Percentiles rank a stretch among this genome's conserved stretches.
Evolutionary conservation across 2,113 vertebrate species (phyloP).

Genomic region (Albula goreensis): DNA sequence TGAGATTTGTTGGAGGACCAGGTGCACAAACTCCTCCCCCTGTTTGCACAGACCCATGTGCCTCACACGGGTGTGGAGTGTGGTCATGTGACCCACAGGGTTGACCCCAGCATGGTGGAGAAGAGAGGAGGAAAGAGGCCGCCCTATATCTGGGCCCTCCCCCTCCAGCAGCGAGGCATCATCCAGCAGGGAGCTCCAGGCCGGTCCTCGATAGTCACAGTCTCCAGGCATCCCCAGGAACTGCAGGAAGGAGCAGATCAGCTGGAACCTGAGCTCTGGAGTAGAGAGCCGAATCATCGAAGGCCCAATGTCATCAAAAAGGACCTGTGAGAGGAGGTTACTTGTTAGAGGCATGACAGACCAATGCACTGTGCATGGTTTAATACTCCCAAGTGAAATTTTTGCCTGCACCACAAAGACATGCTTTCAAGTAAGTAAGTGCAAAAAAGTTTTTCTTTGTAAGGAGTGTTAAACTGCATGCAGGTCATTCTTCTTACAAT

Average conservation of each 20-base stretch:
- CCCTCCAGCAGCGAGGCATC: constrained; percentile 73
- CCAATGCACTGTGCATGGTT: too few species aligned
- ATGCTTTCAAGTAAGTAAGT: too few species aligned
- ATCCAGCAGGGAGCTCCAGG: constrained; percentile 78
- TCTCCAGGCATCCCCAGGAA: constrained; percentile 83
- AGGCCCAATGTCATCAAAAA: constrained; percentile 90
- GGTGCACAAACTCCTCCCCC: constrained; percentile 85
- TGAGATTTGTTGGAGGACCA: constrained; percentile 73
- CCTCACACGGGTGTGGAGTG: constrained; percentile 58
- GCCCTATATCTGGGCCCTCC: constrained; percentile 52
- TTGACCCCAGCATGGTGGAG: constrained; percentile 68
- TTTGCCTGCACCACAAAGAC: too few species aligned
- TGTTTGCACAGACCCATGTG: constrained; percentile 75
- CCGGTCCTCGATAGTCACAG: constrained; percentile 55
- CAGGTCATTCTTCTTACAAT: too few species aligned
- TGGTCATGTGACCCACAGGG: constrained; percentile 78
- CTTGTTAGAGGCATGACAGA: not conserved
- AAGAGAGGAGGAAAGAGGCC: constrained; percentile 69
- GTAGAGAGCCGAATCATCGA: constrained; percentile 81
- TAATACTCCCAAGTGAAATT: too few species aligned
- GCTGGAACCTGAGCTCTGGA: constrained; percentile 67
- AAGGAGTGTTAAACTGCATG: too few species aligned
- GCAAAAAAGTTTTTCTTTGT: too few species aligned
- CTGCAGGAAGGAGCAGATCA: constrained; percentile 81
- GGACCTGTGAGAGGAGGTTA: constrained; percentile 68